Evolutionary conservation across 2,113 vertebrate genomes (phyloP).

Genomic region (Ceuthmochares aereus): DNA sequence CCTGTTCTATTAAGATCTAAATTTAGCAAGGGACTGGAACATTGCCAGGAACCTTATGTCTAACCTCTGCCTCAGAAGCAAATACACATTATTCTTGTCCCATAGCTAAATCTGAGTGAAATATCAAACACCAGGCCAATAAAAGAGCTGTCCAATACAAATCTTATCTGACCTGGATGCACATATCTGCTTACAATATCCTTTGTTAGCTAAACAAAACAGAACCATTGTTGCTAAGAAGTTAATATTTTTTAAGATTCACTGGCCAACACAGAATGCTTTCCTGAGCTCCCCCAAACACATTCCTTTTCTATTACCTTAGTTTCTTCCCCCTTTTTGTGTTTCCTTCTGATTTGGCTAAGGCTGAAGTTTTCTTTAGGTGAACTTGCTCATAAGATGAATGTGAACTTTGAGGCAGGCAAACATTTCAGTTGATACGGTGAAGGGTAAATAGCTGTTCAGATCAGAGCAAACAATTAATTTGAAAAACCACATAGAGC

Average conservation of each 20-base stretch:
- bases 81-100: constrained; percentile 32
- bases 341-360: neutral
- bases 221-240: constrained; percentile 68
- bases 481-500: neutral
- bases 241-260: constrained; percentile 63
- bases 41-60: constrained; percentile 18
- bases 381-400: neutral
- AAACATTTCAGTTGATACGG: neutral
- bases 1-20: constrained; percentile 57
- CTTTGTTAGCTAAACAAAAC: constrained; percentile 69
- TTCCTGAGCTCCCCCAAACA: constrained; percentile 12
- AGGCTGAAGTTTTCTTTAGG: neutral
- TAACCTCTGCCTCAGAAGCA: constrained; percentile 24
- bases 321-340: neutral
- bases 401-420: neutral
- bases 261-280: constrained; percentile 13
- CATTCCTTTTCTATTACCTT: constrained; percentile 1
- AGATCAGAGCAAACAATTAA: neutral
- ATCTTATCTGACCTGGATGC: constrained; percentile 42
- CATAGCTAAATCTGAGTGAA: constrained; percentile 46
- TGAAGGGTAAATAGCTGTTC: neutral
- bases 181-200: constrained; percentile 58
- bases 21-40: constrained; percentile 58
- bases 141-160: constrained; percentile 46
- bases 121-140: constrained; percentile 33